Evolutionary conservation across 2,113 vertebrate species (phyloP).

Genomic region (Sardina pilchardus): DNA sequence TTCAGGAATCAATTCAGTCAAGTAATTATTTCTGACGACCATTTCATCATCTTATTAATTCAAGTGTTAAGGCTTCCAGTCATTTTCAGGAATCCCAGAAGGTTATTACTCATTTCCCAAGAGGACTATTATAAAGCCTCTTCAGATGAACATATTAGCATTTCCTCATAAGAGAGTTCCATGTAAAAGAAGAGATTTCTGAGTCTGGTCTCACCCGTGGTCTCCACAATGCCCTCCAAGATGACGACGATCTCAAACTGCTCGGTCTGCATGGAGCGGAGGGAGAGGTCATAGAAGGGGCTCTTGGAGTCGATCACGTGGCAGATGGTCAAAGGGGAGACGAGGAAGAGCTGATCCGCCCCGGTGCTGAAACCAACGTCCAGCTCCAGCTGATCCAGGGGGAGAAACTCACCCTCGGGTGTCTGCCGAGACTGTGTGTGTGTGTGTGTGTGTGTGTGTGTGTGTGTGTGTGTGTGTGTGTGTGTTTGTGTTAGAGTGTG

Average conservation of each 20-base stretch:
- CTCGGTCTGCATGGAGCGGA: conserved; percentile 83
- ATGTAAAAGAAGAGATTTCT: not conserved
- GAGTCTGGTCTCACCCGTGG: conserved; percentile 76
- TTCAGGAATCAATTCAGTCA: not conserved
- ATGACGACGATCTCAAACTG: conserved; percentile 91
- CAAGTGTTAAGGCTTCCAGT: not conserved
- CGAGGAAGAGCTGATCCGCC: conserved; percentile 87
- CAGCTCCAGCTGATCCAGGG: conserved; percentile 87
- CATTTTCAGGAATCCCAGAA: not conserved
- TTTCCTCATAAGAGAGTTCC: not conserved
- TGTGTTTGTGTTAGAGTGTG: no score
- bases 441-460: no score
- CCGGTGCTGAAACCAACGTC: conserved; percentile 89
- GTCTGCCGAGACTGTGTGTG: conserved; percentile 82
- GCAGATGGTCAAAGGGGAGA: conserved; percentile 88
- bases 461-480: no score
- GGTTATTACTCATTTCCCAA: not conserved
- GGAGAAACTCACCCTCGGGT: conserved; percentile 86
- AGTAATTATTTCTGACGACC: not conserved
- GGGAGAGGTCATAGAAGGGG: conserved; percentile 87
- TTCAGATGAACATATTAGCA: not conserved
- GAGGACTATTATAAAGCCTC: not conserved
- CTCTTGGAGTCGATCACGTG: conserved; percentile 87
- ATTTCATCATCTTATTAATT: not conserved
- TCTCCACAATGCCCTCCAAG: conserved; percentile 88